A percentile compares a stretch with the other conserved stretches of the same genome.
Evolutionary conservation across 2,888 invertebrate genomes (phyloP).

Genomic region (Cheilosia urbana): DNA sequence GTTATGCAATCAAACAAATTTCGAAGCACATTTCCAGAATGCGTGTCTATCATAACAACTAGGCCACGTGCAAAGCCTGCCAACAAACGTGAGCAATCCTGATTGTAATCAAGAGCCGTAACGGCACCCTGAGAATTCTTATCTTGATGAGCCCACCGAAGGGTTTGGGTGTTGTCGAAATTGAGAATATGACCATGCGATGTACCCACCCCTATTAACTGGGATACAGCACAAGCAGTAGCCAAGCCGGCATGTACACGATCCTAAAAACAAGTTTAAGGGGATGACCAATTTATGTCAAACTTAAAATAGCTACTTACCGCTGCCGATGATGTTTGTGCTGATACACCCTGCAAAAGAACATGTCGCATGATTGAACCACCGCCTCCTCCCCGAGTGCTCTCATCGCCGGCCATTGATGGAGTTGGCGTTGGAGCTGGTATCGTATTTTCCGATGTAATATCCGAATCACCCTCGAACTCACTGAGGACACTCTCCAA

Average conservation of each 20-base stretch:
- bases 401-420: conserved; percentile 81
- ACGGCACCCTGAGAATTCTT: conserved; percentile 90
- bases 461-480: conserved; percentile 87
- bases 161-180: conserved; percentile 93
- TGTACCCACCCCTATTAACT: conserved; percentile 95
- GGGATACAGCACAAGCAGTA: conserved; percentile 91
- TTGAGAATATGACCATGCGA: conserved; percentile 96
- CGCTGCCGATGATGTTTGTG: conserved; percentile 93
- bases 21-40: conserved; percentile 90
- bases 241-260: conserved; percentile 95
- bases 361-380: conserved; percentile 90
- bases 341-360: conserved; percentile 93
- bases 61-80: conserved; percentile 92
- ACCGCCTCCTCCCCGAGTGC: conserved; percentile 84
- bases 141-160: conserved; percentile 92
- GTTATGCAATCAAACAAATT: conserved; percentile 92
- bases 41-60: conserved; percentile 95
- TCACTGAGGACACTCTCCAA: conserved; percentile 93
- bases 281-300: not conserved
- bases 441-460: conserved; percentile 83
- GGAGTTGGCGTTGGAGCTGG: conserved; percentile 83
- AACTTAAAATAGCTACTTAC: conserved; percentile 84
- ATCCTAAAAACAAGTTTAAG: conserved; percentile 85
- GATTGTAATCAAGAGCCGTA: conserved; percentile 93
- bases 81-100: conserved; percentile 93